These are phyloP conservation scores for Syrista parreyssii DNA, from an alignment of 2,888 invertebrate species.

Conservation along the genomic window DNA sequence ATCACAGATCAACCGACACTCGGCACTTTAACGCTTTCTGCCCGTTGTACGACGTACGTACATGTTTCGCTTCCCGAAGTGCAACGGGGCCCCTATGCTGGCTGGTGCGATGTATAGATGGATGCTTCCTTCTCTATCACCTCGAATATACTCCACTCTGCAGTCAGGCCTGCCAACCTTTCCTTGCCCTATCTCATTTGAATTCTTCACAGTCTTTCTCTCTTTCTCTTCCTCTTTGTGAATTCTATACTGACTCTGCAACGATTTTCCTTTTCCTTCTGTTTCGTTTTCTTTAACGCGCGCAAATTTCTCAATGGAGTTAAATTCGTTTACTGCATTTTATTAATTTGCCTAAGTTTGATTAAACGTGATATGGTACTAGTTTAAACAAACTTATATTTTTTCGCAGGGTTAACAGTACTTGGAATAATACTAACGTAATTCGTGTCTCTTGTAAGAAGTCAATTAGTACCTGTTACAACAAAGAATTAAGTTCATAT, in stretches of 20 bases:
- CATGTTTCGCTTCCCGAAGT: conserved; percentile 58
- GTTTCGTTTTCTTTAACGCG: conserved; percentile 7
- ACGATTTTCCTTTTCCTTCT: conserved; percentile 10
- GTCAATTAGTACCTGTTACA: not conserved
- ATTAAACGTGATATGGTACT: not conserved
- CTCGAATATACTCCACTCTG: conserved; percentile 36
- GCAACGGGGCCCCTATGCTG: conserved; percentile 55
- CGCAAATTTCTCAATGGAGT: conserved; percentile 7
- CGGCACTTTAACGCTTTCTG: conserved; percentile 40
- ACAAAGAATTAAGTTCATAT: not conserved
- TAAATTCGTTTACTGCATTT: not conserved
- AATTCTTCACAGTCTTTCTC: not conserved
- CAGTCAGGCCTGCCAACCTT: conserved; percentile 36
- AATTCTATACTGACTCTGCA: not conserved
- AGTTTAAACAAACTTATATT: not conserved
- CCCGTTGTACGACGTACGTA: conserved; percentile 53
- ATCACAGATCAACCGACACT: conserved; percentile 17
- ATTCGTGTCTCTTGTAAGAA: not conserved
- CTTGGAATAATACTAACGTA: not conserved
- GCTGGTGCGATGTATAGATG: conserved; percentile 29
- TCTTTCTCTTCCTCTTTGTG: not conserved
- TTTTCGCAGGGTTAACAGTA: not conserved
- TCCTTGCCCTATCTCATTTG: not conserved
- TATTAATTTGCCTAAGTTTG: not conserved
- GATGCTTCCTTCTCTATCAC: conserved; percentile 47